These are phyloP conservation scores for Aphodius sticticus DNA, from an alignment of 2,888 invertebrate species.

Conservation along the genomic window DNA sequence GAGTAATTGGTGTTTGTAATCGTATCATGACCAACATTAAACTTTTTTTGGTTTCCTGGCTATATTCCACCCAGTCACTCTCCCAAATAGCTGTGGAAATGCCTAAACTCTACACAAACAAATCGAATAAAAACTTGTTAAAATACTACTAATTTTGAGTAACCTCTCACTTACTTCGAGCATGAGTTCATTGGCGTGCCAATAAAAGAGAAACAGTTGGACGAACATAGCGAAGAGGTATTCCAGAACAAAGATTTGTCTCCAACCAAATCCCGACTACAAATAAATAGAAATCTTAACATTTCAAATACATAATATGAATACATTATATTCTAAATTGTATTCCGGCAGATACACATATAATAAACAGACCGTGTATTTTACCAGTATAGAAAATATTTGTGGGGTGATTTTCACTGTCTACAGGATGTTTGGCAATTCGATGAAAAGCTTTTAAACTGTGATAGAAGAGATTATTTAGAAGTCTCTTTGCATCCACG, in stretches of 20 bases:
- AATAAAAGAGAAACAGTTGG: slow-evolving; percentile 49
- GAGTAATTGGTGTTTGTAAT: slow-evolving; percentile 44
- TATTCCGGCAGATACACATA: too few species aligned
- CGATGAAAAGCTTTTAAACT: too few species aligned
- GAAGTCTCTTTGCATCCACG: too few species aligned
- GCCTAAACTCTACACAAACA: slow-evolving; percentile 38
- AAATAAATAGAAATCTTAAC: slow-evolving; percentile 8
- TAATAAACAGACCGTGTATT: too few species aligned
- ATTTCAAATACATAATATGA: neutral
- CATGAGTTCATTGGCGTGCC: slow-evolving; percentile 50
- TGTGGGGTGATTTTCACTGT: too few species aligned
- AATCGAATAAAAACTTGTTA: neutral
- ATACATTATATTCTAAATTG: too few species aligned
- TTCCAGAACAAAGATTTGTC: slow-evolving; percentile 36
- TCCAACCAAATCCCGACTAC: slow-evolving; percentile 34
- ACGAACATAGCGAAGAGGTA: slow-evolving; percentile 41
- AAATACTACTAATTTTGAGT: neutral
- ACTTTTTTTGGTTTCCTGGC: slow-evolving; percentile 40
- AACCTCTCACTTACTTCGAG: slow-evolving; percentile 41
- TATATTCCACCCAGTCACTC: slow-evolving; percentile 45
- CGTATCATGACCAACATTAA: slow-evolving; percentile 44
- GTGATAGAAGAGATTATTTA: too few species aligned
- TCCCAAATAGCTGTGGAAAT: slow-evolving; percentile 43
- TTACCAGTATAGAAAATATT: too few species aligned
- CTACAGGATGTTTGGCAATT: too few species aligned